Percentiles rank a stretch among this genome's conserved stretches.
Conservation (phyloP, 2,797 vertebrate species). For the Sylvilagus floridanus region DNA sequence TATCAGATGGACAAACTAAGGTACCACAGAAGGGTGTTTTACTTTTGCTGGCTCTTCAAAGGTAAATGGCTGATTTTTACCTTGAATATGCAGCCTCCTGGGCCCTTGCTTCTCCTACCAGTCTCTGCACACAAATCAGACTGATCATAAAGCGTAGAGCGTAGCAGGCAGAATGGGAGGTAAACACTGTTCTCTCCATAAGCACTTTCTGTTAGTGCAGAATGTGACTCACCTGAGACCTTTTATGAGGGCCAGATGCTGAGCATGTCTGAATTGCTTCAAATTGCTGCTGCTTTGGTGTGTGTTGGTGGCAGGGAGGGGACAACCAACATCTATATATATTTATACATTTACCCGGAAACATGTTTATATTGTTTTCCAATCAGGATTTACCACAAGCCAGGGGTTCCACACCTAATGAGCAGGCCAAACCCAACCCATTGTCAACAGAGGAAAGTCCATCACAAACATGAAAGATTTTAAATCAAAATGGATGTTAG, state of each 20-base stretch:
- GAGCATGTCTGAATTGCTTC: slow-evolving; percentile 80
- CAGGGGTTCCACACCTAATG: slow-evolving; percentile 87
- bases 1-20: slow-evolving; percentile 3
- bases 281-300: slow-evolving; percentile 62
- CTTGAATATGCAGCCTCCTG: not conserved
- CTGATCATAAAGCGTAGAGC: slow-evolving; percentile 45
- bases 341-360: slow-evolving; percentile 77
- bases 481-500: slow-evolving; percentile 79
- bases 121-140: slow-evolving; percentile 68
- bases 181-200: slow-evolving; percentile 77
- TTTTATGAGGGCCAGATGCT: slow-evolving; percentile 90
- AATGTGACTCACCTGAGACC: slow-evolving; percentile 86
- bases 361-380: slow-evolving; percentile 84
- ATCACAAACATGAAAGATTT: slow-evolving; percentile 80
- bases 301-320: slow-evolving; percentile 62
- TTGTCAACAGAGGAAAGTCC: slow-evolving; percentile 79
- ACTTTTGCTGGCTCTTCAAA: not conserved
- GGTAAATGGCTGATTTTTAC: slow-evolving; percentile 33
- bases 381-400: slow-evolving; percentile 90
- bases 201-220: slow-evolving; percentile 84
- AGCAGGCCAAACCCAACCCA: slow-evolving; percentile 72
- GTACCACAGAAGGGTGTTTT: not conserved
- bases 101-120: slow-evolving; percentile 12
- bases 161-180: not conserved
- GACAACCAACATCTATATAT: slow-evolving; percentile 69